Evolutionary conservation across 30 jellyfish, hydroid and myxozoan genomes (phyloP), one percentile per base, ranked within the genome.

Genomic region (Turritopsis dohrnii): DNA sequence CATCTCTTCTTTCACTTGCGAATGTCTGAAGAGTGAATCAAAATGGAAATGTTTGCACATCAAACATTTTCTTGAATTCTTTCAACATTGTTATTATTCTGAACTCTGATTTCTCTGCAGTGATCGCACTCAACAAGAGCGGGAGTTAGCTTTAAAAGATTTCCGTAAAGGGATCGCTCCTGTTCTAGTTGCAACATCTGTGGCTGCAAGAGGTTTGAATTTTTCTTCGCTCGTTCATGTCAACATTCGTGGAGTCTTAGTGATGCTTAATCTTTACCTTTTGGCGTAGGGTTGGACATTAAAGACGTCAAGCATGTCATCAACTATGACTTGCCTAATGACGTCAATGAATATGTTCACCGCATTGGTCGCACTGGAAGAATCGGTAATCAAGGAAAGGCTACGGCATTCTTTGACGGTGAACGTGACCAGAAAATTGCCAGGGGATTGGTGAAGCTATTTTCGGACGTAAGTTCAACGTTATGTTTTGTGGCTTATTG

Each of bases 101-200:
- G n/a, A n/a, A n/a, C n/a, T 41, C 60, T 66, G 29, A 16, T 52
- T 21, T 83, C 69, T 71, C 21, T 80, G 27, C 26, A 86, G 94
- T 17, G 94, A 86, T 72, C 90, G 94, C 9, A 54, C 88, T 21
- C 94, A 86, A 66, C 80, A 86, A 54, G 94, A 86, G 53, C 88
- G 94, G 0, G 94, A 86, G 71, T 21, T 53, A 21, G 94, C 94
- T 31, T 31, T 86, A 28, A 52, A 52, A 23, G 94, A 86, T 71
- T 86, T 86, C 29, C 76, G 80, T 65, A 22, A 23, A 26, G 94
- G 94, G 29, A 28, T 16, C 13, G 94, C 94, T 5, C 86, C 86
- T 23, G 91, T 86, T 65, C 80, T 86, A 17, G 94, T 86, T 24
- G 94, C 94, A 24, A 86, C 94, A n/a, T 92, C 94, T 29, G 94